phyloP scores from a whole-genome alignment of 2,797 vertebrate genomes.

The Octomys mimax region DNA sequence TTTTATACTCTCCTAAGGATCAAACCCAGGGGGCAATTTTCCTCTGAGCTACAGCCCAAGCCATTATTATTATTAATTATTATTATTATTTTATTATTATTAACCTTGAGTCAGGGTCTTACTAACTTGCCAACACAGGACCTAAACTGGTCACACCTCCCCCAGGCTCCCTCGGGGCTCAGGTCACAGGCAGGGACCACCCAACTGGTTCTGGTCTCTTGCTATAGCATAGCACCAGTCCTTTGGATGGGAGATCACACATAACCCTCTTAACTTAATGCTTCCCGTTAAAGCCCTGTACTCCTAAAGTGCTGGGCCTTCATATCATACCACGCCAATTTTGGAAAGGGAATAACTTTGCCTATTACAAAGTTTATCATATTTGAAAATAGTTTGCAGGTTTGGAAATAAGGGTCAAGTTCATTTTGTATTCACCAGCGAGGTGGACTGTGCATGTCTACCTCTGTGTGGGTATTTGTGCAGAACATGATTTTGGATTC shows the following conservation, averaged over 20 bases:
- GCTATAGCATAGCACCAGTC: not conserved
- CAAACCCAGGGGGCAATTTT: not conserved
- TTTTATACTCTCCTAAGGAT: not conserved
- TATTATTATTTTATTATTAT: not conserved
- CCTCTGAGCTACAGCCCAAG: not conserved
- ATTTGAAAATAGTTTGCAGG: conserved; percentile 15
- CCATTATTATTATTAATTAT: not conserved
- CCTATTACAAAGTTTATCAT: not conserved
- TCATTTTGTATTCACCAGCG: conserved; percentile 40
- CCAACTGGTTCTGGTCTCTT: not conserved
- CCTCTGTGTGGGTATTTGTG: not conserved
- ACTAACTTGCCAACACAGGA: not conserved
- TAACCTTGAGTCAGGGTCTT: not conserved
- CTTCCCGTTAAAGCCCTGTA: not conserved
- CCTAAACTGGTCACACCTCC: not conserved
- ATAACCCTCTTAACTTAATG: not conserved
- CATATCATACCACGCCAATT: not conserved
- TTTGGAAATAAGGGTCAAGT: not conserved
- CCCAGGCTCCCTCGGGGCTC: not conserved
- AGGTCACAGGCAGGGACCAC: not conserved
- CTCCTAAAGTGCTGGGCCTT: not conserved
- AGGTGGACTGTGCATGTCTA: not conserved
- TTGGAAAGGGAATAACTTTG: not conserved
- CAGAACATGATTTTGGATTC: not conserved
- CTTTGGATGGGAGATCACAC: not conserved